Base-by-base conservation (phyloP, 2,113 vertebrate species). In the Seriola dumerili region DNA sequence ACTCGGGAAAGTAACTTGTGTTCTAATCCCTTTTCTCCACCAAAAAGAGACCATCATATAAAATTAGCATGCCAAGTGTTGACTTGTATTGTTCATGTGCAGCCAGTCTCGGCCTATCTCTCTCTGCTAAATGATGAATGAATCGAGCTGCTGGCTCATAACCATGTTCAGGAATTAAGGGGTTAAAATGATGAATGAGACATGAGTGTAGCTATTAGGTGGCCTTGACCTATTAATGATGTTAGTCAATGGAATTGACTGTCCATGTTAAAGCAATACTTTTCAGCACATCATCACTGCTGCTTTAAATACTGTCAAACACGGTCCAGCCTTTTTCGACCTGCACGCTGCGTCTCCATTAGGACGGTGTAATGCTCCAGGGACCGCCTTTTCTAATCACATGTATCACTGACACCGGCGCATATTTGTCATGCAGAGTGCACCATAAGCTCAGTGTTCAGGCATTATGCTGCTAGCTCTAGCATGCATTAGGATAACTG, bases 401-500 rank as follows among this genome's bases (percentile, higher is more conserved):
- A 85, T 76, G 68, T 84, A 83, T 86, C 71, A 68, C 65, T 44
- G 2, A 84, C 70, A 69, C 52, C 63, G 12, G 54, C 69, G 42
- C 34, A 80, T 40, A 92, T 91, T 89, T 84, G 74, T 89, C 80
- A 90, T 82, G 88, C 85, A 84, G 42, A 16, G 36, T 78, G 78
- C 85, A 65, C 67, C 80, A 86, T 81, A 76, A 86, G 81, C 85
- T 78, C 52, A 58, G 44, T 76, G 82, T 85, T 89, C 59, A 72
- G 70, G 85, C 76, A 74, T 81, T 81, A 71, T 74, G 68, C 80
- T 81, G 62, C 71, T 23, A 82, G 76, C 80, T 76, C 76, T 14
- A 66, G 55, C 77, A 52, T 79, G 81, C 85, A 90, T 90, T 88
- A 88, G 72, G 72, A 90, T 91, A 80, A 73, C 85, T 90, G 63